Percentiles rank a stretch among this genome's conserved stretches.
These are phyloP conservation scores for Chromoteleia sp. DNA, from an alignment of 2,888 invertebrate genomes.

Conservation along the genomic window DNA sequence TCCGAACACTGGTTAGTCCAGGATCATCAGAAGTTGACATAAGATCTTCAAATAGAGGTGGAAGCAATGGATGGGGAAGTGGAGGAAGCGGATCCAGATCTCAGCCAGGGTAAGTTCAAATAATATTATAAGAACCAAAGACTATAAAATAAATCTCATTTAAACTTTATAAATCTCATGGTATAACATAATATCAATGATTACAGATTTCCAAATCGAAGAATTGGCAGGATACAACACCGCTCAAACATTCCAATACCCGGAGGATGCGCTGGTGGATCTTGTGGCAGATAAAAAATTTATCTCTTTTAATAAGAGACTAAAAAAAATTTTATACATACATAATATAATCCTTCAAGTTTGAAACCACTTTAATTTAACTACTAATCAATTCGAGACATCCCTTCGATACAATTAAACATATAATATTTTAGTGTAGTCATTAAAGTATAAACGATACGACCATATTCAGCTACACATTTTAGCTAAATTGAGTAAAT, in stretches of 20 bases:
- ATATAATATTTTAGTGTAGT: too few species aligned
- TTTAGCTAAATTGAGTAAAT: too few species aligned
- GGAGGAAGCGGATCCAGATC: constrained; percentile 35
- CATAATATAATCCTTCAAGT: too few species aligned
- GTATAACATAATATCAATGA: not conserved
- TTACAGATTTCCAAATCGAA: constrained; percentile 58
- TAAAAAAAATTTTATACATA: too few species aligned
- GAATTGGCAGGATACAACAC: constrained; percentile 64
- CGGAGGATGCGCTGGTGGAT: constrained; percentile 63
- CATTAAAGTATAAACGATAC: too few species aligned
- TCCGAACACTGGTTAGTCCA: constrained; percentile 76
- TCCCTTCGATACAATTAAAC: too few species aligned
- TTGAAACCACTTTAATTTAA: too few species aligned
- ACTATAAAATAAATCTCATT: not conserved
- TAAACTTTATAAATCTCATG: not conserved
- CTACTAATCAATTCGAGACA: too few species aligned
- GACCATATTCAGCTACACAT: too few species aligned
- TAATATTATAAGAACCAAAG: constrained; percentile 1
- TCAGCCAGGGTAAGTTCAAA: constrained; percentile 37
- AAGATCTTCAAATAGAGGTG: constrained; percentile 13
- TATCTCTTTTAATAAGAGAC: too few species aligned
- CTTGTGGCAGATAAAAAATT: constrained; percentile 57
- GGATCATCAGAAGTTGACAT: constrained; percentile 22
- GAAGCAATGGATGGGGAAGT: constrained; percentile 16
- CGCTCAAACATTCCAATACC: constrained; percentile 36